A percentile compares a stretch with the other conserved stretches of the same genome.
Evolutionary conservation across 2,888 invertebrate species (phyloP).

Genomic region (Cephus runcator): DNA sequence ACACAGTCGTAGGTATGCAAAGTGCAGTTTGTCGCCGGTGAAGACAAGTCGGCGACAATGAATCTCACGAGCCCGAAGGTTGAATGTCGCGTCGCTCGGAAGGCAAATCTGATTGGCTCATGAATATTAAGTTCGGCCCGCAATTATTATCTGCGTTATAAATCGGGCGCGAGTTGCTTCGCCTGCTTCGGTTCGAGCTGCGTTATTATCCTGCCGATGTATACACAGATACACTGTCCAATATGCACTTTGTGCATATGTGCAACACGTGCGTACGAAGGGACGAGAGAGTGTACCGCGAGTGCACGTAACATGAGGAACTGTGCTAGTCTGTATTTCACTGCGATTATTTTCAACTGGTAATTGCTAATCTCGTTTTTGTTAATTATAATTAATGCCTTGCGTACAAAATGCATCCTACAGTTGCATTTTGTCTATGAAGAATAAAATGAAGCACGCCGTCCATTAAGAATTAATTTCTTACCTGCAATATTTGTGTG

Average conservation of each 20-base stretch:
- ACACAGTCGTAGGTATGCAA: neutral
- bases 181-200: slow-evolving; percentile 41
- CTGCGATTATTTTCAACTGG: slow-evolving; percentile 59
- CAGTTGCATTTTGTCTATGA: neutral
- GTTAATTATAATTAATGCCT: slow-evolving; percentile 65
- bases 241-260: slow-evolving; percentile 14
- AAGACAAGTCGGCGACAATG: slow-evolving; percentile 39
- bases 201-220: slow-evolving; percentile 36
- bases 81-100: slow-evolving; percentile 53
- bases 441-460: neutral
- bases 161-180: slow-evolving; percentile 57
- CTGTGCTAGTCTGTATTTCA: slow-evolving; percentile 17
- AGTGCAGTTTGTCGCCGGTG: neutral
- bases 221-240: slow-evolving; percentile 25
- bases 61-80: slow-evolving; percentile 49
- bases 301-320: slow-evolving; percentile 18
- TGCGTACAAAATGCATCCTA: slow-evolving; percentile 37
- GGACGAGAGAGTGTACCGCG: slow-evolving; percentile 11
- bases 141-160: slow-evolving; percentile 66
- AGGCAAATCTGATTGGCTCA: slow-evolving; percentile 65
- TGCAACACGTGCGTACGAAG: slow-evolving; percentile 29
- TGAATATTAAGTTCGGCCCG: slow-evolving; percentile 65
- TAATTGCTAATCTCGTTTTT: slow-evolving; percentile 63
- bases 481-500: neutral
- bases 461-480: slow-evolving; percentile 11